phyloP scores from a whole-genome alignment of 2,888 invertebrate species.

The Volucella inanis region DNA sequence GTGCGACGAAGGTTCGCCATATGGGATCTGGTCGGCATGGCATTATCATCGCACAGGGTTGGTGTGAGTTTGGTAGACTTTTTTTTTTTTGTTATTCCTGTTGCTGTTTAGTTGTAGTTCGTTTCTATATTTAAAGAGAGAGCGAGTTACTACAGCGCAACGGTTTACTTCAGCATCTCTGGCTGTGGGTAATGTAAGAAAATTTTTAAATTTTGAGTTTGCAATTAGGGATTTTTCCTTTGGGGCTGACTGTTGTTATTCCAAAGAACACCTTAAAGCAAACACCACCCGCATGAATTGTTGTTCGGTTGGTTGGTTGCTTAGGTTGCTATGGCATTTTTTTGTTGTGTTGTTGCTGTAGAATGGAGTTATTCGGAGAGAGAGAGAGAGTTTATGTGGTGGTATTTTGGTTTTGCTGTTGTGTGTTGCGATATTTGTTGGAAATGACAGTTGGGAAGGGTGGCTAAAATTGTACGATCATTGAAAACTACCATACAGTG shows the following conservation, averaged over 20 bases:
- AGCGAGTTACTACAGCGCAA: conserved; percentile 65
- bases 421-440: conserved; percentile 34
- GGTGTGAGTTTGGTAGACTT: conserved; percentile 57
- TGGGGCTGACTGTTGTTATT: too few relatives aligned
- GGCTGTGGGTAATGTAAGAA: conserved; percentile 17
- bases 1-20: conserved; percentile 49
- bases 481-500: conserved; percentile 61
- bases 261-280: too few relatives aligned
- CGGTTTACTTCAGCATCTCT: conserved; percentile 3
- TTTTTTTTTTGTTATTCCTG: conserved; percentile 15
- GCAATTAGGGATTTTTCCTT: too few relatives aligned
- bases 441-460: conserved; percentile 66
- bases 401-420: conserved; percentile 32
- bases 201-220: conserved; percentile 40
- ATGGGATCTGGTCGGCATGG: conserved; percentile 57
- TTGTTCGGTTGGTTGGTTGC: conserved; percentile 18
- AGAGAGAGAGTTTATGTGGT: conserved; percentile 18
- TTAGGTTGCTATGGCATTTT: conserved; percentile 47
- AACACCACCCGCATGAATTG: conserved; percentile 54
- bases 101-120: too few relatives aligned
- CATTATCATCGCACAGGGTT: conserved; percentile 65
- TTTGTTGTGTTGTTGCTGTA: conserved; percentile 7
- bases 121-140: conserved; percentile 32
- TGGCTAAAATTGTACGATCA: conserved; percentile 38
- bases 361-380: too few relatives aligned